A percentile compares a stretch with the other conserved stretches of the same genome.
Evolutionary conservation across 2,888 invertebrate species (phyloP).

Genomic region (Cheilosia impressa): DNA sequence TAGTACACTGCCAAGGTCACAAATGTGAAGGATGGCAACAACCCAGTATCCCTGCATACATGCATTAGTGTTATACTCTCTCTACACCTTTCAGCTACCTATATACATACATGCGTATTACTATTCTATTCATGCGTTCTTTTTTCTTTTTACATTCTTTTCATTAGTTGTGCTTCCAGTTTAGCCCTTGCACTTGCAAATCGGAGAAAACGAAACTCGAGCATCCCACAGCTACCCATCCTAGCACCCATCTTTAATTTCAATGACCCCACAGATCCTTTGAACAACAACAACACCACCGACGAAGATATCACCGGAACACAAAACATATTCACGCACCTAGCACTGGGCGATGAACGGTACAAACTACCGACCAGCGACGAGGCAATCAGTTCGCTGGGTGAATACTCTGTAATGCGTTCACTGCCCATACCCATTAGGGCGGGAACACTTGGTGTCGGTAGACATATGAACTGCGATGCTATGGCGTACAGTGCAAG

Average conservation of each 20-base stretch:
- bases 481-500: conserved; percentile 80
- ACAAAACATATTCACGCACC: conserved; percentile 78
- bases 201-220: conserved; percentile 79
- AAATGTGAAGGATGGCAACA: background rate
- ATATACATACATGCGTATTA: background rate
- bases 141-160: conserved; percentile 59
- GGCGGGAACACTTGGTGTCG: conserved; percentile 26
- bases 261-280: conserved; percentile 48
- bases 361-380: conserved; percentile 73
- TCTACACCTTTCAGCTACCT: background rate
- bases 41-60: background rate
- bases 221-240: conserved; percentile 78
- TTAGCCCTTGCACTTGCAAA: conserved; percentile 77
- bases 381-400: conserved; percentile 80
- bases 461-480: conserved; percentile 14
- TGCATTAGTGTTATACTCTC: too few species aligned
- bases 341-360: conserved; percentile 78
- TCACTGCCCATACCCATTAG: conserved; percentile 81
- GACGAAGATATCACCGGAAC: conserved; percentile 24
- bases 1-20: background rate
- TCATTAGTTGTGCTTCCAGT: conserved; percentile 77
- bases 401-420: conserved; percentile 74
- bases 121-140: conserved; percentile 22
- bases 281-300: conserved; percentile 24
- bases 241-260: conserved; percentile 66